A percentile compares a stretch with the other conserved stretches of the same genome.
Conservation (phyloP, 1,140 invertebrate species). For the Pinna nobilis region DNA sequence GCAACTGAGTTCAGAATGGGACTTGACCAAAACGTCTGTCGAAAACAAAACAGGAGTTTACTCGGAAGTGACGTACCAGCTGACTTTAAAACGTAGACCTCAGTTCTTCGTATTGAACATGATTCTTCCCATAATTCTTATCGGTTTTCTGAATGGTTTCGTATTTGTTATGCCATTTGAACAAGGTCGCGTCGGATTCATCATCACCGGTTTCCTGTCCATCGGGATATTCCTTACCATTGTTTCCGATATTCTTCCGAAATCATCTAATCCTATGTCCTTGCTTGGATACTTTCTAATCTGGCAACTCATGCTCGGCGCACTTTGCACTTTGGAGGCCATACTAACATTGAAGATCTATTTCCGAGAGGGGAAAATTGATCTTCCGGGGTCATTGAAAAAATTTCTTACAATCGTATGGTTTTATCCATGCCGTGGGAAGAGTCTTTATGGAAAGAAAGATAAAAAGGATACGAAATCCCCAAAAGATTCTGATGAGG, state of each 20-base stretch:
- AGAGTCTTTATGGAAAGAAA: conserved; percentile 23
- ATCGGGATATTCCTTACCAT: conserved; percentile 12
- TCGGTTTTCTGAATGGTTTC: conserved; percentile 2
- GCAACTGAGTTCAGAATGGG: conserved; percentile 4
- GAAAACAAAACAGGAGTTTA: conserved; percentile 8
- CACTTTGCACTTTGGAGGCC: conserved; percentile 4
- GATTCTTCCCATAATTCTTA: conserved; percentile 25
- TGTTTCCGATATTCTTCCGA: conserved; percentile 18
- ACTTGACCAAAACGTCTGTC: conserved; percentile 8
- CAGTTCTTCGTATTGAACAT: conserved; percentile 23
- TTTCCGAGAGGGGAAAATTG: conserved; percentile 18
- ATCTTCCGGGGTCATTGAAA: conserved; percentile 4
- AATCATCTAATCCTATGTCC: conserved; percentile 25
- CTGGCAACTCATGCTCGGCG: conserved; percentile 27
- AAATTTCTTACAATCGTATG: conserved; percentile 24
- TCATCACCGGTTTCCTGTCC: conserved; percentile 16
- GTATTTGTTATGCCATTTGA: conserved; percentile 29
- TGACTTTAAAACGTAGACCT: conserved; percentile 19
- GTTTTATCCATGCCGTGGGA: conserved; percentile 33
- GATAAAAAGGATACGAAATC: conserved; percentile 20
- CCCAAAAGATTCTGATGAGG: conserved; percentile 24
- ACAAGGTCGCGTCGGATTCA: conserved; percentile 27
- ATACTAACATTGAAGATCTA: conserved; percentile 27
- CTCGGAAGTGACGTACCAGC: conserved; percentile 11
- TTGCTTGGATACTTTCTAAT: conserved; percentile 14